phyloP scores from a whole-genome alignment of 2,113 vertebrate species.

The Picathartes gymnocephalus region DNA sequence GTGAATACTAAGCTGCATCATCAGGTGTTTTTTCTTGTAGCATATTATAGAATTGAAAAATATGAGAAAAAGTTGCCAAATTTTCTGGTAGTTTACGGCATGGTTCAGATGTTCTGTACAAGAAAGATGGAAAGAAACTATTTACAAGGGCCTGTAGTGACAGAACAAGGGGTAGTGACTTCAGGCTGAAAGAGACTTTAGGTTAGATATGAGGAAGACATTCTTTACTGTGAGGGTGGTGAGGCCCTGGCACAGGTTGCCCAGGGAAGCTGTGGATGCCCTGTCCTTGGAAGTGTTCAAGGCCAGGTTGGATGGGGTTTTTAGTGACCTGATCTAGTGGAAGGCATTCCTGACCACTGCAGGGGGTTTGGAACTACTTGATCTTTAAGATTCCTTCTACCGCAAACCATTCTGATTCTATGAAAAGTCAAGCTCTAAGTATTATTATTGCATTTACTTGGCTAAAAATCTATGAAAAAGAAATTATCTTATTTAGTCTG shows the following conservation, averaged over 20 bases:
- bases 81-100: background rate
- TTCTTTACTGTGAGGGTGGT: background rate
- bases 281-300: background rate
- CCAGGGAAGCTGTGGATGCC: background rate
- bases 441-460: background rate
- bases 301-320: background rate
- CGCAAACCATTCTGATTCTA: background rate
- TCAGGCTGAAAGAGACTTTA: background rate
- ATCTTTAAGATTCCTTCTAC: background rate
- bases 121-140: background rate
- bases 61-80: background rate
- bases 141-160: background rate
- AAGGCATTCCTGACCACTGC: background rate
- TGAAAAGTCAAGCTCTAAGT: background rate
- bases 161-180: background rate
- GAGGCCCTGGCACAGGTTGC: background rate
- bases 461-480: background rate
- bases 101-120: background rate
- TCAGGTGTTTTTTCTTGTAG: background rate
- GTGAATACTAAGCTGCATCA: background rate
- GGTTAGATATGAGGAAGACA: background rate
- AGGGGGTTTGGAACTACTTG: background rate
- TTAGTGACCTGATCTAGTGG: too few species aligned
- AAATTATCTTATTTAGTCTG: background rate
- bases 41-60: background rate